phyloP scores from a whole-genome alignment of 1,140 invertebrate genomes.

The Ditylenchus dipsaci region DNA sequence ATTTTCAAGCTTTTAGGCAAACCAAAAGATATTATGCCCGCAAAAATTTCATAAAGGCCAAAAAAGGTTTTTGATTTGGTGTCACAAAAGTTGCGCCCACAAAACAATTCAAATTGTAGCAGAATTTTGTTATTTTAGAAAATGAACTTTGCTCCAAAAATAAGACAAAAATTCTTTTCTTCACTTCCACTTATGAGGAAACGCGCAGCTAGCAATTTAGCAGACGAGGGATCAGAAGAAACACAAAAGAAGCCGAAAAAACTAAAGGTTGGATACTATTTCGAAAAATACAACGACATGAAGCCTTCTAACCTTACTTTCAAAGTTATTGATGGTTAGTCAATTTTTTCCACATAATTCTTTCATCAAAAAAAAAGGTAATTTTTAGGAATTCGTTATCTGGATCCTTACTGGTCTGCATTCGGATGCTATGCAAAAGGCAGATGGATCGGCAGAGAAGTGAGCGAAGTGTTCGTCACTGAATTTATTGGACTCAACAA shows the following conservation, averaged over 20 bases:
- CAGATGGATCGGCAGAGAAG: conserved; percentile 88
- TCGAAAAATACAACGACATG: neutral
- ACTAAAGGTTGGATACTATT: neutral
- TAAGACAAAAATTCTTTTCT: neutral
- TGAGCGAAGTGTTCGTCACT: conserved; percentile 84
- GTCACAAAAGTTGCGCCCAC: no score
- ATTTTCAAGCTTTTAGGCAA: no score
- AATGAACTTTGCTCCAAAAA: no score
- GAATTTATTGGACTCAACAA: conserved; percentile 69
- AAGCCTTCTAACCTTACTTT: conserved; percentile 8
- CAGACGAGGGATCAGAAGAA: neutral
- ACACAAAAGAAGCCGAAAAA: neutral
- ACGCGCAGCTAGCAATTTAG: neutral
- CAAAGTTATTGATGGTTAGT: conserved; percentile 22
- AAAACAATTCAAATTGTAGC: no score
- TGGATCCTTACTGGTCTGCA: conserved; percentile 95
- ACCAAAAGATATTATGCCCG: no score
- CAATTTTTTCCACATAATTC: neutral
- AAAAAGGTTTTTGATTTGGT: no score
- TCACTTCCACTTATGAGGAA: neutral
- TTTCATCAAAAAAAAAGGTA: neutral
- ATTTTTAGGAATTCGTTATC: conserved; percentile 81
- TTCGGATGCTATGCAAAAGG: conserved; percentile 95
- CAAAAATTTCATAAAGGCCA: no score
- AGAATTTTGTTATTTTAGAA: no score